A percentile compares a stretch with the other conserved stretches of the same genome.
phyloP scores from a whole-genome alignment of 2,888 invertebrate genomes.

The Heteromyza rotundicornis region DNA sequence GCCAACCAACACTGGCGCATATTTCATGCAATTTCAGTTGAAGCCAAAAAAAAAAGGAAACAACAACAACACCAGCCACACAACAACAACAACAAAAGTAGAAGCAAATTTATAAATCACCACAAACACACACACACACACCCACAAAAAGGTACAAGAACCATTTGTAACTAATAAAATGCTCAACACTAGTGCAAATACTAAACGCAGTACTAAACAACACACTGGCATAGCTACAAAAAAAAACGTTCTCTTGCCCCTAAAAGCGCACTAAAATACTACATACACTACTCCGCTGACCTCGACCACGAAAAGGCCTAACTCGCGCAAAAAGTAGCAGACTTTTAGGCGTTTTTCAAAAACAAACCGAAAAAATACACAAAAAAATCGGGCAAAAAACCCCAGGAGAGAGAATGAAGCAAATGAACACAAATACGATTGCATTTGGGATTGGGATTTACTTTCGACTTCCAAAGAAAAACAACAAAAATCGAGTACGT shows the following conservation, averaged over 20 bases:
- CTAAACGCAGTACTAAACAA: not conserved
- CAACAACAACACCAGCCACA: too few species aligned
- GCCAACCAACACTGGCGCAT: not conserved
- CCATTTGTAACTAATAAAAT: slow-evolving; percentile 6
- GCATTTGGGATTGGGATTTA: slow-evolving; percentile 7
- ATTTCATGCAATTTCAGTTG: not conserved
- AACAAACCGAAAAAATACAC: not conserved
- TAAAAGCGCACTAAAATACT: not conserved
- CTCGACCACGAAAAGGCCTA: not conserved
- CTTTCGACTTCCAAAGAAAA: not conserved
- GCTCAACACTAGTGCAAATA: not conserved
- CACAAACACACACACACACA: slow-evolving; percentile 4
- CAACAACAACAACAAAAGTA: too few species aligned
- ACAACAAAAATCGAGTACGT: not conserved
- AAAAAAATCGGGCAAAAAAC: not conserved
- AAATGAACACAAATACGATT: not conserved
- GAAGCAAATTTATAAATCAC: not conserved
- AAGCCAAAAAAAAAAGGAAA: not conserved
- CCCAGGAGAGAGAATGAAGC: not conserved
- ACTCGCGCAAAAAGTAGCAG: not conserved
- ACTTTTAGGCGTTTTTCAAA: slow-evolving; percentile 4
- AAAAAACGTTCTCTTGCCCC: not conserved
- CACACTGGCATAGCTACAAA: too few species aligned
- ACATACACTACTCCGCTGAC: not conserved
- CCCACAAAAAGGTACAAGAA: not conserved